phyloP scores from a whole-genome alignment of 2,797 vertebrate genomes.

The Parauchenoglanis punctatus region DNA sequence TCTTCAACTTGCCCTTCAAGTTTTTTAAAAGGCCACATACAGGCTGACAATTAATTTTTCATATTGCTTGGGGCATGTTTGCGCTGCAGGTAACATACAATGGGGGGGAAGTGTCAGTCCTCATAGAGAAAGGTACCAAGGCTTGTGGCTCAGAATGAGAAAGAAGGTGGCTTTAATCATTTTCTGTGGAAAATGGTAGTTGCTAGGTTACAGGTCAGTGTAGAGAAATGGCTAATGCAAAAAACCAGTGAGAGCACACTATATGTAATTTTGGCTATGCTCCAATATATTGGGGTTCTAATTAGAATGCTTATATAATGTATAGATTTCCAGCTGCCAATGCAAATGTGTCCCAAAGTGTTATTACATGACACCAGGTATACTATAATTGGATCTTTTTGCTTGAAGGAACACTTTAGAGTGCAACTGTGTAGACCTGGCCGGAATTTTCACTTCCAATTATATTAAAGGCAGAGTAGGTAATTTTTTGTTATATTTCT shows the following conservation, averaged over 20 bases:
- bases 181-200: slow-evolving; percentile 67
- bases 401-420: neutral
- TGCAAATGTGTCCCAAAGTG: neutral
- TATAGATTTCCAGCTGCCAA: neutral
- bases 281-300: neutral
- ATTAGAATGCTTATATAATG: slow-evolving; percentile 7
- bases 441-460: neutral
- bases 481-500: too few species aligned
- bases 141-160: slow-evolving; percentile 68
- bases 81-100: slow-evolving; percentile 51
- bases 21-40: slow-evolving; percentile 43
- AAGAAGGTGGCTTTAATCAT: slow-evolving; percentile 72
- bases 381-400: neutral
- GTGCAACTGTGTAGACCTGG: neutral
- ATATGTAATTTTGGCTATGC: slow-evolving; percentile 37
- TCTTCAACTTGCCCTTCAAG: neutral
- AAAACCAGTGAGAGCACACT: slow-evolving; percentile 36
- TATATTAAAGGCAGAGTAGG: neutral
- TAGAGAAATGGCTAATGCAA: slow-evolving; percentile 61
- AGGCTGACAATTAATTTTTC: slow-evolving; percentile 56
- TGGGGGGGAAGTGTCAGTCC: slow-evolving; percentile 50
- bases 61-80: slow-evolving; percentile 57
- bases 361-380: neutral
- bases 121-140: slow-evolving; percentile 59
- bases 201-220: slow-evolving; percentile 81